A percentile compares a stretch with the other conserved stretches of the same genome.
These are phyloP conservation scores for Pampusana beccarii DNA, from an alignment of 2,113 vertebrate genomes.

Conservation along the genomic window DNA sequence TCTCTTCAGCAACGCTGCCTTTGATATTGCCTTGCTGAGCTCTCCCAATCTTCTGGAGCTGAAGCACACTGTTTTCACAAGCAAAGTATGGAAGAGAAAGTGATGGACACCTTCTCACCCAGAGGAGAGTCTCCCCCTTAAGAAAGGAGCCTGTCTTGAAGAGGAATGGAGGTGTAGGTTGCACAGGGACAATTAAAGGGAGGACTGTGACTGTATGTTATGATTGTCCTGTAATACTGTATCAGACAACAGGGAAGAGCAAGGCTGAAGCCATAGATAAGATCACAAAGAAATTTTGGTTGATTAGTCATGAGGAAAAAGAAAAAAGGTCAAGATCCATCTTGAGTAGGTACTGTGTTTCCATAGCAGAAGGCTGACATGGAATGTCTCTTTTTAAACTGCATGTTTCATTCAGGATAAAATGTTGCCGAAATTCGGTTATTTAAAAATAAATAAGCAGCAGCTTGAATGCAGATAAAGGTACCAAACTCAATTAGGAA, in stretches of 20 bases:
- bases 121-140: background rate
- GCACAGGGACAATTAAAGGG: background rate
- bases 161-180: background rate
- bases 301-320: background rate
- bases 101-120: background rate
- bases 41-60: background rate
- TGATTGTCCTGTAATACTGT: background rate
- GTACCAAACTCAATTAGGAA: conserved; percentile 47
- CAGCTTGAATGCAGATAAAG: conserved; percentile 58
- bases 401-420: background rate
- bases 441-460: conserved; percentile 47
- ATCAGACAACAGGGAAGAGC: background rate
- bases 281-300: background rate
- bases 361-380: background rate
- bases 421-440: conserved; percentile 5
- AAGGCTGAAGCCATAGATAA: background rate
- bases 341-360: background rate
- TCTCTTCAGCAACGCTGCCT: background rate
- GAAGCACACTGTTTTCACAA: background rate
- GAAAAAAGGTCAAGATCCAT: background rate
- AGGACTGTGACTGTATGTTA: background rate
- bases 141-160: background rate
- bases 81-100: background rate
- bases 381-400: background rate
- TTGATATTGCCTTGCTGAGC: background rate